A percentile compares a stretch with the other conserved stretches of the same genome.
Conservation (phyloP, 2,888 invertebrate species). For the Phania funesta region DNA sequence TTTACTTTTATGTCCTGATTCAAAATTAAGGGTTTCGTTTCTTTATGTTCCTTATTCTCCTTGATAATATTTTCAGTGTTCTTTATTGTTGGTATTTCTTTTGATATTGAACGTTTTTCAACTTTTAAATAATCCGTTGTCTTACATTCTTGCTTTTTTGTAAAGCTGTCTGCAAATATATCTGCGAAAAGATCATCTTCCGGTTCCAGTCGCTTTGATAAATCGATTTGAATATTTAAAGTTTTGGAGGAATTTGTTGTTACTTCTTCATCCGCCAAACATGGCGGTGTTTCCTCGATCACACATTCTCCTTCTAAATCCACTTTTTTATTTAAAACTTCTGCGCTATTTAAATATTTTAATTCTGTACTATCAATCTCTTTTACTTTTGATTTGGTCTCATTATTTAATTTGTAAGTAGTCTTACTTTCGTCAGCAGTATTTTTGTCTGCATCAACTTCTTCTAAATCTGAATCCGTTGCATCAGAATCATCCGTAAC, state of each 20-base stretch:
- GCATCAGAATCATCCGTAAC: slow-evolving; percentile 64
- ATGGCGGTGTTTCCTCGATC: slow-evolving; percentile 46
- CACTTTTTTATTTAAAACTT: slow-evolving; percentile 16
- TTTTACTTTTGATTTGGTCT: background rate
- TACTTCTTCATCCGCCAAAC: slow-evolving; percentile 25
- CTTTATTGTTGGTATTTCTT: background rate
- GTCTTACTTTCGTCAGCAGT: background rate
- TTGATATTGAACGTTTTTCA: background rate
- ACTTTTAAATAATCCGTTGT: background rate
- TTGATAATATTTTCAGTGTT: background rate
- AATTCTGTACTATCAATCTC: background rate
- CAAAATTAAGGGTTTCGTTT: background rate
- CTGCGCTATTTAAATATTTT: background rate
- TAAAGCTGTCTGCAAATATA: slow-evolving; percentile 36
- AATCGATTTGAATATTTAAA: slow-evolving; percentile 46
- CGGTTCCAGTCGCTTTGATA: background rate
- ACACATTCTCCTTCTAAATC: slow-evolving; percentile 57
- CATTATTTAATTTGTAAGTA: background rate
- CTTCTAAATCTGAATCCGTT: slow-evolving; percentile 63
- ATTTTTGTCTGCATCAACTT: slow-evolving; percentile 37
- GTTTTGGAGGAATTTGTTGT: background rate
- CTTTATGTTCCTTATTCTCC: background rate
- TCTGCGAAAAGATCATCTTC: slow-evolving; percentile 60
- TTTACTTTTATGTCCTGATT: background rate
- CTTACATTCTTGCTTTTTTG: background rate